These are phyloP conservation scores for Perdita meconis DNA, from an alignment of 2,888 invertebrate species.

Conservation along the genomic window DNA sequence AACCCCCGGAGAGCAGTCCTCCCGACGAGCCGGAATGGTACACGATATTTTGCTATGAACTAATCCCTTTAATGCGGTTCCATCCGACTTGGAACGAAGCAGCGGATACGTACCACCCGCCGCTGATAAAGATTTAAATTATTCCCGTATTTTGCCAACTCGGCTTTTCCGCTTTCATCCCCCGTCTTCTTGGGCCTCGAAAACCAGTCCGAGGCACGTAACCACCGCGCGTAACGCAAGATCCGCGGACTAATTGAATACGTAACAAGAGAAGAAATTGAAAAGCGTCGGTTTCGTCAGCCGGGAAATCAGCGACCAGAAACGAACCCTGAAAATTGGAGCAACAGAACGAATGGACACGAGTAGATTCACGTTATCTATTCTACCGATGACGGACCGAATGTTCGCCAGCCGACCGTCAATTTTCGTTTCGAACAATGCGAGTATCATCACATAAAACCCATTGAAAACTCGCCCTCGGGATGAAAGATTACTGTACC, in stretches of 20 bases:
- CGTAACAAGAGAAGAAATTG: constrained; percentile 65
- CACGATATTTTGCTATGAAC: constrained; percentile 24
- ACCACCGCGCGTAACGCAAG: constrained; percentile 23
- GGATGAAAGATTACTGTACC: too few relatives aligned
- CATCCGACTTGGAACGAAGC: neutral
- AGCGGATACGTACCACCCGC: neutral
- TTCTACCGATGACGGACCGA: too few relatives aligned
- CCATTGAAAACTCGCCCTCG: too few relatives aligned
- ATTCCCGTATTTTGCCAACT: constrained; percentile 63
- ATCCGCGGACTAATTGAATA: constrained; percentile 72
- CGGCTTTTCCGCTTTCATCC: constrained; percentile 29
- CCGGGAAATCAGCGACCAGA: constrained; percentile 2
- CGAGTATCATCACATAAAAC: too few relatives aligned
- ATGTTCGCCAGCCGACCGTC: too few relatives aligned
- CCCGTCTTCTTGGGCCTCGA: neutral
- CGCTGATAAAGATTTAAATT: constrained; percentile 61
- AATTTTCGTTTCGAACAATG: too few relatives aligned
- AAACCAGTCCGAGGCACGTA: constrained; percentile 12
- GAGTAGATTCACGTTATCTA: too few relatives aligned
- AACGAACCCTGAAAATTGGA: constrained; percentile 31
- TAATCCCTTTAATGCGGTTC: constrained; percentile 51
- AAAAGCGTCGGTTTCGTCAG: constrained; percentile 56
- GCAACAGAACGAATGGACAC: constrained; percentile 17
- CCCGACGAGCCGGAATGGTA: neutral
- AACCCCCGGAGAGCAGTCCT: neutral